Evolutionary conservation across 2,113 vertebrate species (phyloP), one percentile per base, ranked within the genome.

Genomic region (Colistium nudipinnis): DNA sequence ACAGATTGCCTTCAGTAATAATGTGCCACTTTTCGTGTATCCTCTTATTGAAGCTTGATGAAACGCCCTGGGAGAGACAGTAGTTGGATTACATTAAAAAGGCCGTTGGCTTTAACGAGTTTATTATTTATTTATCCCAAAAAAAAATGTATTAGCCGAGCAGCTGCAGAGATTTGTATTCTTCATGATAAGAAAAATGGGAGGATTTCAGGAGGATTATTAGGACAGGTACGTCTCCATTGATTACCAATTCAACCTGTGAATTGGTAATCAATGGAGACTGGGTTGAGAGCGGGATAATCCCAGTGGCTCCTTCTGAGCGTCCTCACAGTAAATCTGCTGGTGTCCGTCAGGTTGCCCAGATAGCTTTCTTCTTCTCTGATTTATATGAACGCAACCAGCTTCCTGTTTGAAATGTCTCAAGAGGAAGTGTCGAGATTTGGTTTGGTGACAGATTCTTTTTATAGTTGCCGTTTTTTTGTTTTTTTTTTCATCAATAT

Each of bases 1-100:
- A 66, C 64, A 28, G 73, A 80, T 84, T 74, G 83, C 88, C 89
- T 74, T 86, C 83, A 65, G 86, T 87, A 84, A 87, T 85, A 87
- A 87, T 74, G 70, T 87, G 89, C 87, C 88, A 87, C 85, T 89
- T 87, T 88, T 84, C 82, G 83, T 88, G 89, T 89, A 70, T 79
- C 48, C 43, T 85, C 81, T 87, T 81, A 85, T 83, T 76, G 85
- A 86, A 75, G 74, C 73, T 84, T 88, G 86, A 89, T 90, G 85
- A 90, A 88, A 86, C 59, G 73, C 45, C 36, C 72, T 11, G 44
- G 63, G 77, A 80, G 82, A 87, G 85, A 83, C 86, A 70, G 83
- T 74, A 43, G 78, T 64, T 82, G 87, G 84, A 83, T 88, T 82
- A 76, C 82, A 83, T 82, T 87, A 73, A 89, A 86, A 82, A 84